Conservation (phyloP, 2,113 vertebrate species). For the Oophaga pumilio region DNA sequence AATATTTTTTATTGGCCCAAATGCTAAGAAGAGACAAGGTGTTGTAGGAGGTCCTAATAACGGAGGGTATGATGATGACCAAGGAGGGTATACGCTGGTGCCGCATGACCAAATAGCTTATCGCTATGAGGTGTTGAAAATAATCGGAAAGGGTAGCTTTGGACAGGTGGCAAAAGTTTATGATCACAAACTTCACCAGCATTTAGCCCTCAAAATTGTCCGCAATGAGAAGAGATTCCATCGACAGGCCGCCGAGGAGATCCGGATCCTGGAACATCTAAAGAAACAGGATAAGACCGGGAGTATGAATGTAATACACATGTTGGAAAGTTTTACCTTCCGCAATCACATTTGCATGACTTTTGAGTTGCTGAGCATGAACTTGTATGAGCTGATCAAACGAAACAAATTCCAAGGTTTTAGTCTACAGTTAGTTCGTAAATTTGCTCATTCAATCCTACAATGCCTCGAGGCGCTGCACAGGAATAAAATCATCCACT, state of each 20-base stretch:
- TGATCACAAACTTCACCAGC: constrained; percentile 93
- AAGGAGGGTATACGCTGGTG: constrained; percentile 91
- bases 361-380: constrained; percentile 95
- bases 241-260: constrained; percentile 94
- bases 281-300: constrained; percentile 94
- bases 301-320: constrained; percentile 95
- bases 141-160: constrained; percentile 97
- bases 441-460: constrained; percentile 96
- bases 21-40: constrained; percentile 90
- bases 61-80: constrained; percentile 90
- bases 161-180: constrained; percentile 97
- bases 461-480: constrained; percentile 92
- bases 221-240: constrained; percentile 97
- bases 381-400: constrained; percentile 98
- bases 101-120: constrained; percentile 95
- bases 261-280: constrained; percentile 94
- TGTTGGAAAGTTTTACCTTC: constrained; percentile 98
- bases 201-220: constrained; percentile 96
- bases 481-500: constrained; percentile 94
- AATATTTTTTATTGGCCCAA: constrained; percentile 93
- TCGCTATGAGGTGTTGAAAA: constrained; percentile 95
- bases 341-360: constrained; percentile 98
- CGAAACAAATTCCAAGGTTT: constrained; percentile 98
- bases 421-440: constrained; percentile 90
- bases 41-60: constrained; percentile 90